Percentiles rank a stretch among this genome's conserved stretches.
Conservation (phyloP, 2,888 invertebrate species). For the Hartigia nigra region DNA sequence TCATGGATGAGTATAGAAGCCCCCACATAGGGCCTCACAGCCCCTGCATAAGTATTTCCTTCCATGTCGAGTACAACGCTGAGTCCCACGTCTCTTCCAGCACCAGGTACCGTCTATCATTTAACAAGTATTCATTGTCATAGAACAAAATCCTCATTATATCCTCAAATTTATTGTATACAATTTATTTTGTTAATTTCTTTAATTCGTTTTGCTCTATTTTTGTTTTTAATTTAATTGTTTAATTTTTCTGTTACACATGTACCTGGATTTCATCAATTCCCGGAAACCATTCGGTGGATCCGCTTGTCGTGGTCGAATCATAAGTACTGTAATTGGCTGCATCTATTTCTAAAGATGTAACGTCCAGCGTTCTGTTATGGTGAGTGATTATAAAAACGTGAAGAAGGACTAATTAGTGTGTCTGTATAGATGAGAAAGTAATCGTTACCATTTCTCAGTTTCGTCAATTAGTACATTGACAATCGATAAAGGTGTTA, state of each 20-base stretch:
- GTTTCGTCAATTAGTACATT: not conserved
- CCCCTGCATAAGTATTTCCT: conserved; percentile 48
- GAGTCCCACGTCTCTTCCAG: conserved; percentile 59
- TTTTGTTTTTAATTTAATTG: not conserved
- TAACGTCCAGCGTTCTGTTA: not conserved
- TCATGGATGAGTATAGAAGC: conserved; percentile 67
- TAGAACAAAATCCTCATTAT: not conserved
- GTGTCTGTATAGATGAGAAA: not conserved
- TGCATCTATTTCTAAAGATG: not conserved
- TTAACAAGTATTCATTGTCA: not conserved
- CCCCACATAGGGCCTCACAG: conserved; percentile 53
- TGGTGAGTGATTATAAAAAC: not conserved
- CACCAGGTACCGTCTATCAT: conserved; percentile 45
- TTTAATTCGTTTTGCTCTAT: not conserved
- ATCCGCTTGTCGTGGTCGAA: not conserved
- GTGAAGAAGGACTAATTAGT: not conserved
- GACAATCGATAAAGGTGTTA: not conserved
- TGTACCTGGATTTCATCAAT: not conserved
- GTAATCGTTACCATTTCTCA: not conserved
- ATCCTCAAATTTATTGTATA: not conserved
- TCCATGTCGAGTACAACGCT: conserved; percentile 55
- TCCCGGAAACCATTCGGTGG: not conserved
- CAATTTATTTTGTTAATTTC: not conserved
- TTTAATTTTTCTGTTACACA: not conserved
- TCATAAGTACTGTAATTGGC: not conserved